Evolutionary conservation across 2,888 invertebrate genomes (phyloP).

Genomic region (Drosophila birchii): DNA sequence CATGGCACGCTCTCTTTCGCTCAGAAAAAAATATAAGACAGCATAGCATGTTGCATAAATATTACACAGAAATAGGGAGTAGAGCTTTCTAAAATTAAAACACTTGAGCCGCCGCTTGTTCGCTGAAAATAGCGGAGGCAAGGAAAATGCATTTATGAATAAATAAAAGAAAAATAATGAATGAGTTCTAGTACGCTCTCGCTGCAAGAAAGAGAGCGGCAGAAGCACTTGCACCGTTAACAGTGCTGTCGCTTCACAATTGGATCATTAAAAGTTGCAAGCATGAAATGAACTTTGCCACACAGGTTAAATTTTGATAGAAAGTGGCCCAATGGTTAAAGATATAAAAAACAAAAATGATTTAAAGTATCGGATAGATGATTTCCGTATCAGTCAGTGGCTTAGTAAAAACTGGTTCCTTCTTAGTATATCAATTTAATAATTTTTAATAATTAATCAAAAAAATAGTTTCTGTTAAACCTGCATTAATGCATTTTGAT

Average conservation of each 20-base stretch:
- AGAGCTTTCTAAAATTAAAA: conserved; percentile 75
- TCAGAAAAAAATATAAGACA: conserved; percentile 23
- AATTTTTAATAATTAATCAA: neutral
- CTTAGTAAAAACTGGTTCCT: too few relatives aligned
- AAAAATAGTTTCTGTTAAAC: neutral
- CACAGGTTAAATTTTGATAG: too few relatives aligned
- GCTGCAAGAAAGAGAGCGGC: conserved; percentile 23
- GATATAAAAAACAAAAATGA: too few relatives aligned
- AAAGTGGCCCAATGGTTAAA: too few relatives aligned
- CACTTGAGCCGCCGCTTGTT: conserved; percentile 50
- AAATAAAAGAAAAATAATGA: conserved; percentile 54
- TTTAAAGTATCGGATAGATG: too few relatives aligned
- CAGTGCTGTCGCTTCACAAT: conserved; percentile 40
- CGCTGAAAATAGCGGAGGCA: conserved; percentile 61
- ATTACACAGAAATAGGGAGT: conserved; percentile 43
- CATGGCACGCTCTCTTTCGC: conserved; percentile 54
- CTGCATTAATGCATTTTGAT: neutral
- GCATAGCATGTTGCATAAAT: conserved; percentile 74
- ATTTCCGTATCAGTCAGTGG: too few relatives aligned
- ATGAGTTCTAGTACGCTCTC: conserved; percentile 44
- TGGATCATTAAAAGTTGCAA: neutral
- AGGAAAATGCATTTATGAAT: conserved; percentile 74
- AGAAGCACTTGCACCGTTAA: conserved; percentile 43
- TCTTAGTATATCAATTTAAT: too few relatives aligned
- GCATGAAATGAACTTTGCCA: neutral